phyloP scores from a whole-genome alignment of 2,113 vertebrate genomes.

The Oxygymnocypris stewartii region DNA sequence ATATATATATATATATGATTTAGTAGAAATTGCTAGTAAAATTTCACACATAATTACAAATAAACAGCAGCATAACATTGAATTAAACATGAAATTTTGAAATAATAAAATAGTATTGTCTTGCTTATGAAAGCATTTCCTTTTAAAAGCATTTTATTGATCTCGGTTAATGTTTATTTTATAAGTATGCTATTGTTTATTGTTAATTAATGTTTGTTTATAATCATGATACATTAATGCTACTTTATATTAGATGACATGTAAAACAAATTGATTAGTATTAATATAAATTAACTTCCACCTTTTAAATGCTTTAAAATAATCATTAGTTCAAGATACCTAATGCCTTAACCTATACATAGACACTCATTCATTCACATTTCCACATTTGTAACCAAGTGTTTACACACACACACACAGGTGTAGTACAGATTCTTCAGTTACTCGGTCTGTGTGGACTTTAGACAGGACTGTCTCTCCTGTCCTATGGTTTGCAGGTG shows the following conservation, averaged over 20 bases:
- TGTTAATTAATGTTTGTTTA: not conserved
- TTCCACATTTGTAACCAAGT: not conserved
- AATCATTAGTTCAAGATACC: not conserved
- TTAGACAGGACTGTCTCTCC: not conserved
- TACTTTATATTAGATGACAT: not conserved
- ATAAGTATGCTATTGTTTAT: not conserved
- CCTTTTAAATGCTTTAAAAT: not conserved
- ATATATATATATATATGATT: too few relatives aligned
- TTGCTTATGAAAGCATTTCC: too few relatives aligned
- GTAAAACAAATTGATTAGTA: too few relatives aligned
- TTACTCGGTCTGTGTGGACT: not conserved
- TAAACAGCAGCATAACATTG: too few relatives aligned
- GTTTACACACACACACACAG: constrained; percentile 26
- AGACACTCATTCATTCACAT: not conserved
- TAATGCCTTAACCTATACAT: not conserved
- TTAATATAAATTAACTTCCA: not conserved
- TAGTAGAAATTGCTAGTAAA: too few relatives aligned
- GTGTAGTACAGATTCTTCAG: not conserved
- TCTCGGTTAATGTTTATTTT: not conserved
- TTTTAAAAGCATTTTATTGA: not conserved
- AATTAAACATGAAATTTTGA: too few relatives aligned
- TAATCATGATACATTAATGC: not conserved
- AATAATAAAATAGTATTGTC: too few relatives aligned
- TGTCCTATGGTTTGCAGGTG: constrained; percentile 12
- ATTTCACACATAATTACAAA: too few relatives aligned